Percentiles rank a stretch among this genome's conserved stretches.
Conservation (phyloP, 2,888 invertebrate species). For the Trypoxylon attenuatum region DNA sequence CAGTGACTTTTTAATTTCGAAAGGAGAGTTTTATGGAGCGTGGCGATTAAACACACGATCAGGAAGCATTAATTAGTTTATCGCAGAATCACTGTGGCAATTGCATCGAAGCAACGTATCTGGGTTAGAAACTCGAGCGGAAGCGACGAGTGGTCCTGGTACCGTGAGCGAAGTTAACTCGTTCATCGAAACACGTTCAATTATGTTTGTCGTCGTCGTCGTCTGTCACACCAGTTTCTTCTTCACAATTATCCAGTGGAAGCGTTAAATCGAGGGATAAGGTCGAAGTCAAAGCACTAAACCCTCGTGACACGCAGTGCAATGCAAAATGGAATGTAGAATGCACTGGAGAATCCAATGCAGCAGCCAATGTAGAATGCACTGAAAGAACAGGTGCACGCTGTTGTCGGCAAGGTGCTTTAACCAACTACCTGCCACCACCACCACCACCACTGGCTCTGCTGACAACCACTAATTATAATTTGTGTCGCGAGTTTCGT, state of each 20-base stretch:
- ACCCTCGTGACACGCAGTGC: no score
- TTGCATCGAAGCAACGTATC: conserved; percentile 27
- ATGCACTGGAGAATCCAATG: no score
- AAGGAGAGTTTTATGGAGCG: no score
- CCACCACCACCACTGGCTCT: no score
- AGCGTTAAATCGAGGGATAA: no score
- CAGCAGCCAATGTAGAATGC: no score
- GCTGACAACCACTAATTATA: conserved; percentile 57
- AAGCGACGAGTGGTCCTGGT: conserved; percentile 2
- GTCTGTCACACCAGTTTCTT: no score
- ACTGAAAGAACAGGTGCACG: conserved; percentile 3
- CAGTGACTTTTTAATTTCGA: conserved; percentile 12
- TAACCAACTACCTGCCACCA: conserved; percentile 44
- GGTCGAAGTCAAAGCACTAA: no score
- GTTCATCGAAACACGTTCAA: conserved; percentile 31
- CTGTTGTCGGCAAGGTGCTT: conserved; percentile 34
- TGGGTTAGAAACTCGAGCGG: conserved; percentile 18
- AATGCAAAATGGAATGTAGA: no score
- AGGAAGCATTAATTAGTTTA: conserved; percentile 20
- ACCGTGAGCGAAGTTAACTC: conserved; percentile 21
- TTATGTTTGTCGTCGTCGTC: conserved; percentile 3
- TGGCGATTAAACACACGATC: no score
- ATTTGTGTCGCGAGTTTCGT: conserved; percentile 52
- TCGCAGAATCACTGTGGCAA: conserved; percentile 27
- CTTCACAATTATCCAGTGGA: no score